Evolutionary conservation across 2,888 invertebrate species (phyloP).

Genomic region (Elmis aenea): DNA sequence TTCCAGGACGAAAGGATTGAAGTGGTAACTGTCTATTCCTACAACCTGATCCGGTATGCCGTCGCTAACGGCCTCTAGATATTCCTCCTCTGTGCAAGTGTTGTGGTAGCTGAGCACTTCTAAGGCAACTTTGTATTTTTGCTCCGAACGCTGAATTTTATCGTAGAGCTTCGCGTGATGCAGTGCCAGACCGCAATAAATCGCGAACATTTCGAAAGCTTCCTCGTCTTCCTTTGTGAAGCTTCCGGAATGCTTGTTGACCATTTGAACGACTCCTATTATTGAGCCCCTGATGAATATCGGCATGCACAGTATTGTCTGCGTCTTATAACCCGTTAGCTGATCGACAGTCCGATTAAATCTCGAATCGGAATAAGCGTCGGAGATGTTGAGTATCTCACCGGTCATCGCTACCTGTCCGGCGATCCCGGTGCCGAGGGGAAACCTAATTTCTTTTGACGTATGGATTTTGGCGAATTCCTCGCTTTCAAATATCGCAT

Average conservation of each 20-base stretch:
- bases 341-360: constrained; percentile 71
- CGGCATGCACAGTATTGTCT: constrained; percentile 81
- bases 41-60: constrained; percentile 29
- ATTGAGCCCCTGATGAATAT: constrained; percentile 72
- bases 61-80: constrained; percentile 28
- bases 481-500: constrained; percentile 24
- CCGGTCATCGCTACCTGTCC: constrained; percentile 72
- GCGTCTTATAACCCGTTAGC: constrained; percentile 63
- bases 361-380: constrained; percentile 73
- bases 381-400: constrained; percentile 72
- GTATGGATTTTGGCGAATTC: constrained; percentile 32
- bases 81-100: constrained; percentile 70
- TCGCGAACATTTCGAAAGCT: constrained; percentile 77
- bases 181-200: constrained; percentile 79
- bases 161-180: constrained; percentile 83
- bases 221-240: constrained; percentile 69
- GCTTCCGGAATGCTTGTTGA: constrained; percentile 57
- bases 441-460: constrained; percentile 61
- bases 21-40: constrained; percentile 58
- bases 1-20: constrained; percentile 67
- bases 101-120: constrained; percentile 83
- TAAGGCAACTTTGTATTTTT: constrained; percentile 74
- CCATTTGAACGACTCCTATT: constrained; percentile 81
- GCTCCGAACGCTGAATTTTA: constrained; percentile 75
- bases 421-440: constrained; percentile 74